Evolutionary conservation across 2,888 invertebrate species (phyloP), one percentile per base, ranked within the genome.

Genomic region (Stegophylla sp.): DNA sequence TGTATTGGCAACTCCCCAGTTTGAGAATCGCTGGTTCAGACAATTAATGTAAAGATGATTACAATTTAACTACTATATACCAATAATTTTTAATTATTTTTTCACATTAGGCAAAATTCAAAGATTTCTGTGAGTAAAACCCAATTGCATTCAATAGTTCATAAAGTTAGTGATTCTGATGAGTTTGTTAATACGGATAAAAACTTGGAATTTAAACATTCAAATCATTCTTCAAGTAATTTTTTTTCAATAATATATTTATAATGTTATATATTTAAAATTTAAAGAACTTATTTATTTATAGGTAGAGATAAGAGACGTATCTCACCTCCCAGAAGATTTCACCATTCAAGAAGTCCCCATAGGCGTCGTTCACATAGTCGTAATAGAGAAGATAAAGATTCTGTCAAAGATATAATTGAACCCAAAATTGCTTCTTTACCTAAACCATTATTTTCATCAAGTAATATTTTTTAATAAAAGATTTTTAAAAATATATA

Each of bases 51-150:
- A n/a, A n/a, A n/a, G n/a, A n/a, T n/a, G n/a, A n/a, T n/a, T n/a
- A n/a, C n/a, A n/a, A n/a, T n/a, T n/a, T n/a, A n/a, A n/a, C n/a
- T n/a, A n/a, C n/a, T n/a, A n/a, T n/a, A n/a, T n/a, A 23, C 17
- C 28, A 17, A 17, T 61, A 28, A 34, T 20, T 53, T 34, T 48
- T 34, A 48, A 63, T 34, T 13, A 20, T 59, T 20, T 34, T 51
- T 59, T 17, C 41, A 26, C 26, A 73, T 64, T 71, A 84, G 84
- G 23, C 53, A 83, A 82, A 83, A 71, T 77, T 73, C 82, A 53
- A 82, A 77, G 26, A 82, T 82, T 10, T 56, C 82, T 69, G 74
- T 82, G n/a, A 82, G 76, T 20, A 82, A 82, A 72, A 82, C 82
- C 43, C 82, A 84, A 63, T 61, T 83, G 20, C 76, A 82, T 34